A percentile compares a stretch with the other conserved stretches of the same genome.
Evolutionary conservation across 1,140 invertebrate species (phyloP).

Genomic region (Argopecten irradians): DNA sequence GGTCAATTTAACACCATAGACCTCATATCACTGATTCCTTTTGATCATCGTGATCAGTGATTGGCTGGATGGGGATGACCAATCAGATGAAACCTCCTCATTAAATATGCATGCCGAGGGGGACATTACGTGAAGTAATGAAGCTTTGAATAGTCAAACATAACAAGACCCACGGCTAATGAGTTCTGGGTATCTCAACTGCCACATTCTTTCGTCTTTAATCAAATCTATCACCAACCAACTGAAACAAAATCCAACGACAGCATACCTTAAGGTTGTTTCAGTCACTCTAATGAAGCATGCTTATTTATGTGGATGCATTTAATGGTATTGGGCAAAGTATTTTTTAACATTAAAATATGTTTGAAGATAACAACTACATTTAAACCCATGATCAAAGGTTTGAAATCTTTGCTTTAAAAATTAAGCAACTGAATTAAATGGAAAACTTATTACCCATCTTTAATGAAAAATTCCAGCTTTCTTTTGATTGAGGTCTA

Average conservation of each 20-base stretch:
- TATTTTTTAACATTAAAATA: neutral
- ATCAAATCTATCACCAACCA: neutral
- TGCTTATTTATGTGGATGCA: neutral
- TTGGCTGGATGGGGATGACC: slow-evolving; percentile 19
- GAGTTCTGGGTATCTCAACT: neutral
- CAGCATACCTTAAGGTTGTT: neutral
- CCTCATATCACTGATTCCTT: neutral
- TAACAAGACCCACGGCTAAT: neutral
- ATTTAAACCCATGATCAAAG: neutral
- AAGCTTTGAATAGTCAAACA: neutral
- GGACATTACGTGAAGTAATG: neutral
- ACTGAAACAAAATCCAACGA: slow-evolving; percentile 7
- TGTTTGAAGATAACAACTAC: neutral
- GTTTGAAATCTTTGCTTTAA: neutral
- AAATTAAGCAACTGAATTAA: neutral
- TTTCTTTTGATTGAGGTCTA: neutral
- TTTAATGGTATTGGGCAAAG: neutral
- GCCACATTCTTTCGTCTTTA: slow-evolving; percentile 1
- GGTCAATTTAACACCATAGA: neutral
- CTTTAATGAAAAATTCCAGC: neutral
- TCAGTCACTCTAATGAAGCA: neutral
- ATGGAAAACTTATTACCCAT: no score
- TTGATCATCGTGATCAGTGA: slow-evolving; percentile 1
- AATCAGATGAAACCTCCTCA: slow-evolving; percentile 8
- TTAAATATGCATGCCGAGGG: slow-evolving; percentile 7